A percentile compares a stretch with the other conserved stretches of the same genome.
Evolutionary conservation across 2,113 vertebrate species (phyloP).

Genomic region (Pangasianodon gigas): DNA sequence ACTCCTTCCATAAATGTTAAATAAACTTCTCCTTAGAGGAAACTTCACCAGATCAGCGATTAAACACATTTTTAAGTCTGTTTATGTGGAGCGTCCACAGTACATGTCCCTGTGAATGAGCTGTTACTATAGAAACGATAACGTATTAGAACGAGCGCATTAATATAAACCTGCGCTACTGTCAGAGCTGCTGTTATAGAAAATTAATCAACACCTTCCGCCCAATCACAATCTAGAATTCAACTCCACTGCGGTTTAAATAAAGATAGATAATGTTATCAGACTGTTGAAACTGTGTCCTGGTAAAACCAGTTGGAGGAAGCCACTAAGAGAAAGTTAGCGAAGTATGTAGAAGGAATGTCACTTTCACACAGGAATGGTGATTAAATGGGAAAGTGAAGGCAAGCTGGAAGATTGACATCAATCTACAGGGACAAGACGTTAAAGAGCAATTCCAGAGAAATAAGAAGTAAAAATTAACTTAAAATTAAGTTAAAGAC

Average conservation of each 20-base stretch:
- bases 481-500: too few relatives aligned
- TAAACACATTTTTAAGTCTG: too few relatives aligned
- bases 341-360: not conserved
- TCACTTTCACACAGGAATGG: not conserved
- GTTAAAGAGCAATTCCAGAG: too few relatives aligned
- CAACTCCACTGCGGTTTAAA: not conserved
- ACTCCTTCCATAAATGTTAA: too few relatives aligned
- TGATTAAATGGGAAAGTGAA: not conserved
- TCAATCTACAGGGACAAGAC: too few relatives aligned
- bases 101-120: not conserved
- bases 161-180: not conserved
- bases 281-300: not conserved
- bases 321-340: not conserved
- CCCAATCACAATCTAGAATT: not conserved
- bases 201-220: not conserved
- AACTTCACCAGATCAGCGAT: too few relatives aligned
- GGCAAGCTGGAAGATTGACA: not conserved
- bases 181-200: not conserved
- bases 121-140: not conserved
- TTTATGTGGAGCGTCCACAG: too few relatives aligned
- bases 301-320: not conserved
- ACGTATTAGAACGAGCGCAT: not conserved
- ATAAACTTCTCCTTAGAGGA: too few relatives aligned
- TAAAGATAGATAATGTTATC: not conserved
- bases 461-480: too few relatives aligned